Conservation (phyloP, 2,888 invertebrate species). For the Quadroppia sp. region DNA sequence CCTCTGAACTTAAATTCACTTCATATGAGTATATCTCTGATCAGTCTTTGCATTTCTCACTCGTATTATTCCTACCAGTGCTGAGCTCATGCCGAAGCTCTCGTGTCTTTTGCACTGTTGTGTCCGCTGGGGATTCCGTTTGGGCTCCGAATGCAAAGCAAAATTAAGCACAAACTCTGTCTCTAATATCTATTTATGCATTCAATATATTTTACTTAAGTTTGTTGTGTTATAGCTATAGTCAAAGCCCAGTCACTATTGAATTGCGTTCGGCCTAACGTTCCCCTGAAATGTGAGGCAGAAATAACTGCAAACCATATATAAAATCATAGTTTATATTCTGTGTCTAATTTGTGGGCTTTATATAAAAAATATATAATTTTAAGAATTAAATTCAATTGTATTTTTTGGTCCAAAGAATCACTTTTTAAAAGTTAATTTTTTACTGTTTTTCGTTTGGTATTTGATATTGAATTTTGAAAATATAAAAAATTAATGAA, state of each 20-base stretch:
- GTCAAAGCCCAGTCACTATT: neutral
- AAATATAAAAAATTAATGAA: neutral
- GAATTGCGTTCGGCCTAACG: neutral
- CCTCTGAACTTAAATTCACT: conserved; percentile 25
- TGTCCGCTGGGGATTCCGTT: conserved; percentile 22
- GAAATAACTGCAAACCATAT: neutral
- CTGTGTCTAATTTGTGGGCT: no score
- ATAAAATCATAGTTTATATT: no score
- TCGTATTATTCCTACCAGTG: neutral
- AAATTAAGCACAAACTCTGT: conserved; percentile 22
- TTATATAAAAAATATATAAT: no score
- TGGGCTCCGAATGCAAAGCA: conserved; percentile 14
- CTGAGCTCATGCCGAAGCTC: conserved; percentile 19
- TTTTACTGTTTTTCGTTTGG: no score
- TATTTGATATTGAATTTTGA: neutral
- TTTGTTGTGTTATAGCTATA: conserved; percentile 8
- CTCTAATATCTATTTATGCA: conserved; percentile 36
- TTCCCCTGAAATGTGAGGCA: neutral
- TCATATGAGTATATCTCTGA: neutral
- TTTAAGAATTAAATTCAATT: no score
- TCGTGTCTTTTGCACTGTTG: conserved; percentile 22
- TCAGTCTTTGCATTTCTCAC: neutral
- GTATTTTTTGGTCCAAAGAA: no score
- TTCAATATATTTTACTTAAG: conserved; percentile 37
- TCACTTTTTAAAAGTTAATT: no score